Percentiles rank a stretch among this genome's conserved stretches.
Conservation (phyloP, 2,797 vertebrate species). For the Anableps anableps region DNA sequence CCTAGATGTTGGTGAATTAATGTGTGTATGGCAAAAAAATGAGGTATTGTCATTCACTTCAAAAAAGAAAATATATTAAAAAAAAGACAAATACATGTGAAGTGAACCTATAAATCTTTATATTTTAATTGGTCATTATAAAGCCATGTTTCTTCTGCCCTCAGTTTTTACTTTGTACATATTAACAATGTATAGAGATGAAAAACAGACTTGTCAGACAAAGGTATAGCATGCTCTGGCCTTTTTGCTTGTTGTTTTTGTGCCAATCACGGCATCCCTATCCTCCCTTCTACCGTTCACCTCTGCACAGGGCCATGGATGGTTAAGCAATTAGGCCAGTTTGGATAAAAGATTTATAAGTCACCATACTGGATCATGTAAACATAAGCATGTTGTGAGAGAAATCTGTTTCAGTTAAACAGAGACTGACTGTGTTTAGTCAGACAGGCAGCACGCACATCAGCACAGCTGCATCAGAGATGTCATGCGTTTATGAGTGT, state of each 20-base stretch:
- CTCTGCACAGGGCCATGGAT: conserved; percentile 70
- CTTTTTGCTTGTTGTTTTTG: conserved; percentile 69
- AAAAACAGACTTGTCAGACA: conserved; percentile 20
- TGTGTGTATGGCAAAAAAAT: background rate
- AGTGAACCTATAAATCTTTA: background rate
- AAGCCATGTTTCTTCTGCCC: background rate
- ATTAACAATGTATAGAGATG: conserved; percentile 4
- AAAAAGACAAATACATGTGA: background rate
- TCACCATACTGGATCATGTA: conserved; percentile 60
- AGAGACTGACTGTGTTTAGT: conserved; percentile 16
- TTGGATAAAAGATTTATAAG: conserved; percentile 84
- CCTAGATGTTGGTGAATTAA: conserved; percentile 20
- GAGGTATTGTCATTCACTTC: background rate
- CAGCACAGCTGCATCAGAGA: background rate
- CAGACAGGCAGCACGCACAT: conserved; percentile 30
- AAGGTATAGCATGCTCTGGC: conserved; percentile 30
- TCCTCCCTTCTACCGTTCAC: conserved; percentile 41
- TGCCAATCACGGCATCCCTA: conserved; percentile 50
- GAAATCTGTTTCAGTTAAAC: conserved; percentile 47
- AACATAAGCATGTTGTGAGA: conserved; percentile 60
- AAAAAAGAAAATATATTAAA: background rate
- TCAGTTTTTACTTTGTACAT: background rate
- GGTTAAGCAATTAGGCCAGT: conserved; percentile 86
- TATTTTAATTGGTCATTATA: background rate
- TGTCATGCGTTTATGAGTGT: conserved; percentile 31